Percentiles rank a stretch among this genome's conserved stretches.
Evolutionary conservation across 1,140 invertebrate species (phyloP).

Genomic region (Colletes latitarsis): DNA sequence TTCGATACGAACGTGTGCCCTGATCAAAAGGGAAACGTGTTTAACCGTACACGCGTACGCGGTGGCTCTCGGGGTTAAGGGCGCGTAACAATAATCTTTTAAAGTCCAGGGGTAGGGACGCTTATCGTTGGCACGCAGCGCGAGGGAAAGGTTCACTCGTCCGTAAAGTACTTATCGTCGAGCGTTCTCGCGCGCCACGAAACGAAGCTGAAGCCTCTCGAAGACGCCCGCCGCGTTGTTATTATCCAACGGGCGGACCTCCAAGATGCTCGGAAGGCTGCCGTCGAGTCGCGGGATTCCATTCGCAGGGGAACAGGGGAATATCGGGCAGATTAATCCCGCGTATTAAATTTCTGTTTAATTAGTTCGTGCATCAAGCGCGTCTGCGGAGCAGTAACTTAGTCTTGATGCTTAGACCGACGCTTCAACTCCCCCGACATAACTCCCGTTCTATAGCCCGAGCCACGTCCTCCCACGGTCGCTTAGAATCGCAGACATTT

Average conservation of each 20-base stretch:
- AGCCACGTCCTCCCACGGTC: not conserved
- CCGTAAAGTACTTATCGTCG: not conserved
- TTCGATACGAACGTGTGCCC: too few species aligned
- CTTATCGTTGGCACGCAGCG: not conserved
- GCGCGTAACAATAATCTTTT: too few species aligned
- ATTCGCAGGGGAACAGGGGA: not conserved
- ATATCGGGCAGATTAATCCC: constrained; percentile 57
- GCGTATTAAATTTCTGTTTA: constrained; percentile 61
- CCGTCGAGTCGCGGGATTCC: not conserved
- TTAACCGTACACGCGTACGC: too few species aligned
- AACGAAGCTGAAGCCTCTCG: not conserved
- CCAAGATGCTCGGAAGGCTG: not conserved
- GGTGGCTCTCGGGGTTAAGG: too few species aligned
- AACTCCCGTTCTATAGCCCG: constrained; percentile 1
- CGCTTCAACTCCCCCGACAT: constrained; percentile 26
- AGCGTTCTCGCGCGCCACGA: too few species aligned
- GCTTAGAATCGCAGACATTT: constrained; percentile 45
- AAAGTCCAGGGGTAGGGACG: too few species aligned
- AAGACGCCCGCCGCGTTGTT: not conserved
- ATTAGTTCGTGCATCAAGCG: constrained; percentile 58
- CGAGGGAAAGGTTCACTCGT: not conserved
- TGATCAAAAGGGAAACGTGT: too few species aligned
- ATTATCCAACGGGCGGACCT: not conserved
- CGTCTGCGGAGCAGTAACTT: constrained; percentile 45
- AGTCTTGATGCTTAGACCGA: constrained; percentile 41